A percentile compares a stretch with the other conserved stretches of the same genome.
phyloP scores from a whole-genome alignment of 2,797 vertebrate genomes.

The Botia almorhae region DNA sequence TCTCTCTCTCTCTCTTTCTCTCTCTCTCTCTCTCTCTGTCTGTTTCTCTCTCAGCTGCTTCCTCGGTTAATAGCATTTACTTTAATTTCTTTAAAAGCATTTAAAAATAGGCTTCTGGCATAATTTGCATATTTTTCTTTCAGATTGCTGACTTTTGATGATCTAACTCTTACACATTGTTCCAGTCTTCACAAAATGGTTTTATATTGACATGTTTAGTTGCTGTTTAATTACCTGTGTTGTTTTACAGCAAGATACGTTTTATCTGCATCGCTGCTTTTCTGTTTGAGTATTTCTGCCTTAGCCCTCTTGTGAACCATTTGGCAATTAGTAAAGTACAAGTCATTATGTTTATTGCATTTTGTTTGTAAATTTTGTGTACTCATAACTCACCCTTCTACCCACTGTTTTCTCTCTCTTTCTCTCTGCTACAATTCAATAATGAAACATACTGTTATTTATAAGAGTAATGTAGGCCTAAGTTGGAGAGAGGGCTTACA shows the following conservation, averaged over 20 bases:
- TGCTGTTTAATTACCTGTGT: not conserved
- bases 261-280: not conserved
- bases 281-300: not conserved
- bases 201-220: not conserved
- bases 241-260: not conserved
- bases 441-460: no score
- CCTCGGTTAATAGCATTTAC: not conserved
- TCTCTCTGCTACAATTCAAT: no score
- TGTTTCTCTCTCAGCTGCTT: not conserved
- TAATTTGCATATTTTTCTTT: constrained; percentile 9
- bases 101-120: constrained; percentile 26
- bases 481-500: no score
- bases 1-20: not conserved
- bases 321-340: not conserved
- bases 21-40: no score
- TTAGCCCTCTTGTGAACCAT: not conserved
- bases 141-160: constrained; percentile 5
- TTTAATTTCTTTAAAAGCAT: constrained; percentile 29
- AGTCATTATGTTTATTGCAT: not conserved
- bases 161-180: not conserved
- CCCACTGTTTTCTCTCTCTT: no score
- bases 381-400: not conserved
- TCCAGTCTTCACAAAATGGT: not conserved
- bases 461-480: no score
- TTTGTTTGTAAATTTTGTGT: not conserved